These are phyloP conservation scores for Campoletis sonorensis DNA, from an alignment of 1,140 invertebrate species.

Conservation along the genomic window DNA sequence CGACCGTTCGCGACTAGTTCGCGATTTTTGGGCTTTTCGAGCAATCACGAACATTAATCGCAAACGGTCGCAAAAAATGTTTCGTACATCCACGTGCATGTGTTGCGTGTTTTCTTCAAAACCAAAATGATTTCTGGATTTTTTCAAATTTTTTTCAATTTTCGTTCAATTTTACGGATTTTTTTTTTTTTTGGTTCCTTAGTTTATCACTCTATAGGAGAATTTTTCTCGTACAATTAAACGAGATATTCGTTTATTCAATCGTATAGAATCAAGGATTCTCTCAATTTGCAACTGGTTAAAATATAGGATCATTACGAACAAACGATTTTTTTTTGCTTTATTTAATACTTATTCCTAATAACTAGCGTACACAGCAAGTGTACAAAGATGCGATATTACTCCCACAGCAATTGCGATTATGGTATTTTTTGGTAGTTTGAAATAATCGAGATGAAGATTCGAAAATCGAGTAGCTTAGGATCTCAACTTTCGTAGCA, in stretches of 20 bases:
- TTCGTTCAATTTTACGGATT: slow-evolving; percentile 23
- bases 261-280: background rate
- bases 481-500: slow-evolving; percentile 43
- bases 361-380: background rate
- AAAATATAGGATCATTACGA: background rate
- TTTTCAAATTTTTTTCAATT: slow-evolving; percentile 43
- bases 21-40: background rate
- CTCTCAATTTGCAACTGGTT: background rate
- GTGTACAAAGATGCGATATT: slow-evolving; percentile 22
- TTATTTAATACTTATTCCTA: background rate
- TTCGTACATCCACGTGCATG: slow-evolving; percentile 24
- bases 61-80: slow-evolving; percentile 15
- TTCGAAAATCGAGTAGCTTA: slow-evolving; percentile 47
- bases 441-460: background rate
- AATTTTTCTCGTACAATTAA: background rate
- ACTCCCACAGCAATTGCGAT: slow-evolving; percentile 23
- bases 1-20: slow-evolving; percentile 21
- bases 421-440: background rate
- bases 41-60: background rate
- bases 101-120: slow-evolving; percentile 12
- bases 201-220: background rate
- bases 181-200: slow-evolving; percentile 15
- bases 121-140: slow-evolving; percentile 33
- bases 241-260: too few species aligned
- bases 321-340: background rate